phyloP scores from a whole-genome alignment of 1,140 invertebrate genomes.

The Drosophila arawakana region DNA sequence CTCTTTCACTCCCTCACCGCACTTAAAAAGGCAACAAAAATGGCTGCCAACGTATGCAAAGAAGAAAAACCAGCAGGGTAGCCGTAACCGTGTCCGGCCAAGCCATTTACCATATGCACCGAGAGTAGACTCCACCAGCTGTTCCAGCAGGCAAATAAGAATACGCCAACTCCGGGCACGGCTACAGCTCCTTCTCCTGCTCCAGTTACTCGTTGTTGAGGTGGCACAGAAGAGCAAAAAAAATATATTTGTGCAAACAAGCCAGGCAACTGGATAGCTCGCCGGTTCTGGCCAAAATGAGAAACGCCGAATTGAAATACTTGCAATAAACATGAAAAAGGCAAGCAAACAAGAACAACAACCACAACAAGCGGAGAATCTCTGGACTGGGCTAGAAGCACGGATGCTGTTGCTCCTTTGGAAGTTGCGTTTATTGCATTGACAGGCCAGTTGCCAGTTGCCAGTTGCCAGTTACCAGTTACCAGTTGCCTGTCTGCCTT shows the following conservation, averaged over 20 bases:
- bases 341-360: slow-evolving; percentile 43
- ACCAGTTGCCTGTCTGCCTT: slow-evolving; percentile 23
- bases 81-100: slow-evolving; percentile 47
- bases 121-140: slow-evolving; percentile 15
- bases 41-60: slow-evolving; percentile 65
- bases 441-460: slow-evolving; percentile 62
- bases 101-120: slow-evolving; percentile 50
- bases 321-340: slow-evolving; percentile 79
- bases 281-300: slow-evolving; percentile 53
- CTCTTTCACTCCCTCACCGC: background rate
- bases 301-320: slow-evolving; percentile 72
- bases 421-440: slow-evolving; percentile 75
- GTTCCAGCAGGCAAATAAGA: slow-evolving; percentile 51
- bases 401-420: slow-evolving; percentile 66
- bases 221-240: slow-evolving; percentile 9
- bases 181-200: background rate
- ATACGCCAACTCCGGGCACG: slow-evolving; percentile 23
- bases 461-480: slow-evolving; percentile 10
- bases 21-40: slow-evolving; percentile 26
- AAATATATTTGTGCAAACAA: slow-evolving; percentile 49
- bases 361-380: slow-evolving; percentile 2
- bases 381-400: slow-evolving; percentile 24
- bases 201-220: slow-evolving; percentile 26
- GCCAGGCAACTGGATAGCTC: slow-evolving; percentile 35
- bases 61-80: slow-evolving; percentile 47